Percentiles rank a stretch among this genome's conserved stretches.
Conservation (phyloP, 2,888 invertebrate species). For the Pheosia gnoma region DNA sequence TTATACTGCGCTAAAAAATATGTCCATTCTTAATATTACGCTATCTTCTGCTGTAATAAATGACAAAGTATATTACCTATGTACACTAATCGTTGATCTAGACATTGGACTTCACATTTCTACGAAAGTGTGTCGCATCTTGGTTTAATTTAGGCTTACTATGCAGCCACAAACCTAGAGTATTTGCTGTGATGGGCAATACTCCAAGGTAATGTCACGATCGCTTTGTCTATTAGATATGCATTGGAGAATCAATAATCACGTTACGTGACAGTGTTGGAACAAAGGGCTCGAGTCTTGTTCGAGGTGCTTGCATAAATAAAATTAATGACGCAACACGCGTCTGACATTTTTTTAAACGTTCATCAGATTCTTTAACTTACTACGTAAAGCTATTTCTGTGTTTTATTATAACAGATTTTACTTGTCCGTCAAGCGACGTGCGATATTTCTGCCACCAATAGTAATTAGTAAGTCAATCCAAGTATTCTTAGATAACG, state of each 20-base stretch:
- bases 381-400: neutral
- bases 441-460: too few relatives aligned
- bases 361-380: neutral
- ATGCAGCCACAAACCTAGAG: conserved; percentile 45
- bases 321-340: neutral
- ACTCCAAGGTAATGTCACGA: conserved; percentile 57
- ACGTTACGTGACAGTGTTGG: conserved; percentile 11
- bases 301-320: neutral
- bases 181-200: conserved; percentile 57
- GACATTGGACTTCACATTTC: conserved; percentile 66
- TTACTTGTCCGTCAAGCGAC: too few relatives aligned
- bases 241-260: conserved; percentile 26
- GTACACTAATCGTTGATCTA: conserved; percentile 56
- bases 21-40: too few relatives aligned
- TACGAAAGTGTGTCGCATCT: conserved; percentile 60
- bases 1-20: too few relatives aligned
- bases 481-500: neutral
- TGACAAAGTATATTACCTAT: too few relatives aligned
- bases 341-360: neutral
- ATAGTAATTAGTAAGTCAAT: too few relatives aligned
- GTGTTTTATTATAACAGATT: too few relatives aligned
- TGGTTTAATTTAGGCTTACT: conserved; percentile 47
- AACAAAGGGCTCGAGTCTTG: conserved; percentile 6
- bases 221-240: conserved; percentile 26
- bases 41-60: too few relatives aligned